These are phyloP conservation scores for Drosophila buzzatii DNA, from an alignment of 2,888 invertebrate species.

Conservation along the genomic window DNA sequence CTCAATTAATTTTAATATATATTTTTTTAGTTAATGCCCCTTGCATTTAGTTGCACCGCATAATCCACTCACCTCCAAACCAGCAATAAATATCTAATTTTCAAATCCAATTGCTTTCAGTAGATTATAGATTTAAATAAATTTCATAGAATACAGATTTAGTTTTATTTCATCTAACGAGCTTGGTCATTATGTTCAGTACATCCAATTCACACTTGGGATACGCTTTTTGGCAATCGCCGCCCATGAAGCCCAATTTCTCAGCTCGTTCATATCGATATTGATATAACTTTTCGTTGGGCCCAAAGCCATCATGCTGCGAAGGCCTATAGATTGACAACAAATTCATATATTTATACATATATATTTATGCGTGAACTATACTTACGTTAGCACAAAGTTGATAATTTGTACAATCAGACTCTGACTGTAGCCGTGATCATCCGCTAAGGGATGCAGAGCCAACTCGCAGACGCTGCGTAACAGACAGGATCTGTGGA, in stretches of 20 bases:
- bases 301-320: slow-evolving; percentile 87
- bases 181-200: slow-evolving; percentile 61
- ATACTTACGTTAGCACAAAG: slow-evolving; percentile 89
- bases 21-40: too few species aligned
- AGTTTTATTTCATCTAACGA: slow-evolving; percentile 64
- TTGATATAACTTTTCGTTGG: slow-evolving; percentile 84
- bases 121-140: background rate
- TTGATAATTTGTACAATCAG: slow-evolving; percentile 89
- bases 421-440: slow-evolving; percentile 84
- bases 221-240: slow-evolving; percentile 81
- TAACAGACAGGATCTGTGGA: slow-evolving; percentile 88
- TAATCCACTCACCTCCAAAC: background rate
- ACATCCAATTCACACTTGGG: slow-evolving; percentile 78
- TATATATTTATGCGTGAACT: background rate
- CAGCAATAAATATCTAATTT: background rate
- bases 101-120: background rate
- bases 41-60: background rate
- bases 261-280: slow-evolving; percentile 82
- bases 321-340: slow-evolving; percentile 84
- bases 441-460: slow-evolving; percentile 87
- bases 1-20: background rate
- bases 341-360: background rate
- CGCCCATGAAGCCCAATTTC: slow-evolving; percentile 77
- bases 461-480: slow-evolving; percentile 89
- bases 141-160: background rate